Evolutionary conservation across 2,797 vertebrate species (phyloP).

Genomic region (Onychomys arenicola): DNA sequence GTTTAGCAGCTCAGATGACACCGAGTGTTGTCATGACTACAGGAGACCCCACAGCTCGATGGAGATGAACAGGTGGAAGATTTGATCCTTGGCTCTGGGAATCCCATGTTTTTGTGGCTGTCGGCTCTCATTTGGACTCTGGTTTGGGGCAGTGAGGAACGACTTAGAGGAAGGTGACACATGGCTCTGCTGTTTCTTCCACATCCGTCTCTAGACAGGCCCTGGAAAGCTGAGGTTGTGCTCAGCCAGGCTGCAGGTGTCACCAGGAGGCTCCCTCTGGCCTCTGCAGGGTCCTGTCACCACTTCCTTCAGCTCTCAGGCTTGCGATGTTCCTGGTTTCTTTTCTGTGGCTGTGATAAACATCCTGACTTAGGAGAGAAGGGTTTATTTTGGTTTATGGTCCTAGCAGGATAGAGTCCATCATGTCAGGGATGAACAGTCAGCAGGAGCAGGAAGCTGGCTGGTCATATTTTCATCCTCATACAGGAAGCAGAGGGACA

Average conservation of each 20-base stretch:
- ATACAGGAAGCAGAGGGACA: not conserved
- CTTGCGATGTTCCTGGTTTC: not conserved
- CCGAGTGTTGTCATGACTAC: fast-evolving
- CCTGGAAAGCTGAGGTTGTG: not conserved
- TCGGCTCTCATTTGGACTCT: no score
- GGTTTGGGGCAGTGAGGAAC: not conserved
- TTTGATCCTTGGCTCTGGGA: not conserved
- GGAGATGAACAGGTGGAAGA: no score
- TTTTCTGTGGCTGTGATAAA: not conserved
- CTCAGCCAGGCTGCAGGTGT: not conserved
- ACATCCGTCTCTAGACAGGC: fast-evolving
- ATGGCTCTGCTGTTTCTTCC: not conserved
- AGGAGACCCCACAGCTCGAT: no score
- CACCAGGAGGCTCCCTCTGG: fast-evolving
- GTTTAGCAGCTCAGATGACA: no score
- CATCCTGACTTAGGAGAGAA: not conserved
- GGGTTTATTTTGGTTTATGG: not conserved
- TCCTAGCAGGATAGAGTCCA: not conserved
- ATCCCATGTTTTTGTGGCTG: not conserved
- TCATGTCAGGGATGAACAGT: not conserved
- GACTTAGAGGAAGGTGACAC: not conserved
- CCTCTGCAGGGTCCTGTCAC: fast-evolving
- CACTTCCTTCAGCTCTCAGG: not conserved
- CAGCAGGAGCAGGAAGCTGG: not conserved
- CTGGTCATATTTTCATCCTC: not conserved